Evolutionary conservation across 1,140 invertebrate genomes (phyloP).

Genomic region (Cyclina sinensis): DNA sequence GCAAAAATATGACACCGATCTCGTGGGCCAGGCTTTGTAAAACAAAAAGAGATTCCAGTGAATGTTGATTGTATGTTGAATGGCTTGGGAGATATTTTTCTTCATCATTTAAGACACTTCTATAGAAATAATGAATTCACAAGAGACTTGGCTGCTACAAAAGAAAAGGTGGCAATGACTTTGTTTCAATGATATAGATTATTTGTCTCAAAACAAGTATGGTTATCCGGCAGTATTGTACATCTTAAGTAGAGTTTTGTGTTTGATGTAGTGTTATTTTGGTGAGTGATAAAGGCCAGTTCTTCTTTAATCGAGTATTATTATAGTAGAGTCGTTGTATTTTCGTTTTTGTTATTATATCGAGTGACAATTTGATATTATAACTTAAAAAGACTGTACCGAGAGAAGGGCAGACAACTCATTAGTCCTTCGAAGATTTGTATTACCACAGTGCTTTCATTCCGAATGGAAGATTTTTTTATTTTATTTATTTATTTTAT

Average conservation of each 20-base stretch:
- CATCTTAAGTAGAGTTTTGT: not conserved
- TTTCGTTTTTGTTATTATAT: not conserved
- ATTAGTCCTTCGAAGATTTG: not conserved
- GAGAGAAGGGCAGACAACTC: not conserved
- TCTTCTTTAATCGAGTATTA: not conserved
- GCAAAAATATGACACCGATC: not conserved
- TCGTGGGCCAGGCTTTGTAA: not conserved
- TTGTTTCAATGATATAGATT: slow-evolving; percentile 27
- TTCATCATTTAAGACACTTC: not conserved
- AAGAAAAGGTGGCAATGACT: slow-evolving; percentile 2
- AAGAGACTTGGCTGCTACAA: not conserved
- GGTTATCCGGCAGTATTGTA: slow-evolving; percentile 4
- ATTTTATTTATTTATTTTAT: slow-evolving; percentile 39
- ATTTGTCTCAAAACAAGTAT: slow-evolving; percentile 15
- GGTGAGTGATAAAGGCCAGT: not conserved
- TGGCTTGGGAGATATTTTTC: not conserved
- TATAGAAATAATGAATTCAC: slow-evolving; percentile 8
- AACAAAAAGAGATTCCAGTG: not conserved
- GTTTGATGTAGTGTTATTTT: not conserved
- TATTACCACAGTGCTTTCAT: slow-evolving; percentile 32
- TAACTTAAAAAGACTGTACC: not conserved
- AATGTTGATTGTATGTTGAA: slow-evolving; percentile 18
- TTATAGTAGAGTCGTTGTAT: not conserved
- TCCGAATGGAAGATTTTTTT: slow-evolving; percentile 39
- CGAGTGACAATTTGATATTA: not conserved